Evolutionary conservation across 2,888 invertebrate species (phyloP).

Genomic region (Cerastoderma edule): DNA sequence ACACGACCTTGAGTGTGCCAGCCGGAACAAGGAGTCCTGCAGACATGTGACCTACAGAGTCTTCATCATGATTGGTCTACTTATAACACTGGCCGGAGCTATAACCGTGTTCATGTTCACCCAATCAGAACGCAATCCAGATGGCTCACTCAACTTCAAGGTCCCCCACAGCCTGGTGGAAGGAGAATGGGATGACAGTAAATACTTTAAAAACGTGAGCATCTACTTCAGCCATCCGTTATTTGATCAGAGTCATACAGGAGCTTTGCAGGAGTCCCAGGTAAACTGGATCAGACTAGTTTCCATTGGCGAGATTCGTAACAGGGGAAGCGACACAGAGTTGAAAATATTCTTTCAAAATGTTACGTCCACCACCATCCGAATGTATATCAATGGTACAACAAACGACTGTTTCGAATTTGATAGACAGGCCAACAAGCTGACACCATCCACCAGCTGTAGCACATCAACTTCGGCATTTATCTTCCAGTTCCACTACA

Average conservation of each 20-base stretch:
- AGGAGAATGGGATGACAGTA: conserved; percentile 70
- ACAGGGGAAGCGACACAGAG: conserved; percentile 32
- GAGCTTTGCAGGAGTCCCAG: conserved; percentile 8
- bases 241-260: conserved; percentile 51
- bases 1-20: conserved; percentile 54
- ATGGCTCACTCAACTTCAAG: conserved; percentile 71
- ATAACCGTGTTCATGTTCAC: conserved; percentile 74
- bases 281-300: conserved; percentile 68
- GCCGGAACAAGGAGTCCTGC: conserved; percentile 50
- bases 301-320: conserved; percentile 54
- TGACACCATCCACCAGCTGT: conserved; percentile 45
- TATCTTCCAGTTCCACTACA: conserved; percentile 67
- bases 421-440: conserved; percentile 32
- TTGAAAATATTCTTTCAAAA: conserved; percentile 65
- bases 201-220: conserved; percentile 75
- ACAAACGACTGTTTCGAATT: conserved; percentile 66
- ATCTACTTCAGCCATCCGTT: conserved; percentile 71
- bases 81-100: conserved; percentile 67
- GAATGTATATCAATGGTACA: conserved; percentile 20
- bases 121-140: conserved; percentile 69
- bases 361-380: not conserved
- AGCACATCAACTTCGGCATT: conserved; percentile 42
- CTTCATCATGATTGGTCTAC: conserved; percentile 72
- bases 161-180: conserved; percentile 68
- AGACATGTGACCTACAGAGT: conserved; percentile 68